Evolutionary conservation across 2,888 invertebrate genomes (phyloP).

Genomic region (Smittia aterrima): DNA sequence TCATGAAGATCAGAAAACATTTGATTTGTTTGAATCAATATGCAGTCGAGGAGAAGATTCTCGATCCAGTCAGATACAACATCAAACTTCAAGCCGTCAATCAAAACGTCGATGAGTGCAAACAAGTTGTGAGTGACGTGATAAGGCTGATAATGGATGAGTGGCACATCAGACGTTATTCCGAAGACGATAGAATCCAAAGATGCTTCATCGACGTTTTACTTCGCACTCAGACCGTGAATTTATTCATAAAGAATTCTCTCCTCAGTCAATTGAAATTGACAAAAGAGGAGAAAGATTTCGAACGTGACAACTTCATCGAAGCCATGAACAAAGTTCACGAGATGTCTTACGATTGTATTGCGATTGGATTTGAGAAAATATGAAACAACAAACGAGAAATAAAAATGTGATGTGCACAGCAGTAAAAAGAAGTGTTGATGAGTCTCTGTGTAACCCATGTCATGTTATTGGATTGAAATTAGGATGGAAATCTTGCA

Average conservation of each 20-base stretch:
- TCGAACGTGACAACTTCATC: constrained; percentile 18
- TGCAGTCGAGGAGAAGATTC: neutral
- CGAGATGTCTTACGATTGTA: neutral
- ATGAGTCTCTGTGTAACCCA: neutral
- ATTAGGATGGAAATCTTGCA: too few species aligned
- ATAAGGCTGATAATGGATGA: neutral
- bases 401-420: neutral
- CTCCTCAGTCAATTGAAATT: constrained; percentile 7
- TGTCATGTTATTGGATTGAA: too few species aligned
- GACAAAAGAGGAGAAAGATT: constrained; percentile 5
- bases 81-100: neutral
- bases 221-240: neutral
- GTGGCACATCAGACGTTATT: neutral
- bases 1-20: neutral
- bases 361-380: constrained; percentile 7
- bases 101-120: neutral
- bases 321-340: neutral
- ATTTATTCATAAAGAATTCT: neutral
- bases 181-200: constrained; percentile 5
- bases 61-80: neutral
- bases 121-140: neutral
- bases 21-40: neutral
- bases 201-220: constrained; percentile 2
- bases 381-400: constrained; percentile 7
- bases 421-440: too few species aligned